Percentiles rank a stretch among this genome's conserved stretches.
phyloP scores from a whole-genome alignment of 2,113 vertebrate genomes.

The Polypterus bichir region DNA sequence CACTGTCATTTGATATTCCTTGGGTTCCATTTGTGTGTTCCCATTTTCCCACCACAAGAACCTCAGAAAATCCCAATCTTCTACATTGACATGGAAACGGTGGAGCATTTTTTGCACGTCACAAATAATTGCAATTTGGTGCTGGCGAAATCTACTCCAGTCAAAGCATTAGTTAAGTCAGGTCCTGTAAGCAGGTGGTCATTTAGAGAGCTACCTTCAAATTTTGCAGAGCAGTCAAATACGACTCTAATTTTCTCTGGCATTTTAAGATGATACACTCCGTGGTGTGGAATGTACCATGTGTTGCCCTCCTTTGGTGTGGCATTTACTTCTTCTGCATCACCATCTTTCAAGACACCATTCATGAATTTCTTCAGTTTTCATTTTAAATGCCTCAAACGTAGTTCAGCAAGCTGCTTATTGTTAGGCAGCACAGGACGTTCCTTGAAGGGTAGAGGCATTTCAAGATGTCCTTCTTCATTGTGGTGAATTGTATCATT shows the following conservation, averaged over 20 bases:
- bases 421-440: background rate
- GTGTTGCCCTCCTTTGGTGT: background rate
- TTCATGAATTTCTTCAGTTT: no score
- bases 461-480: slow-evolving; percentile 15
- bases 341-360: slow-evolving; percentile 6
- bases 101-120: slow-evolving; percentile 9
- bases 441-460: slow-evolving; percentile 7
- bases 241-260: background rate
- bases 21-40: background rate
- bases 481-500: slow-evolving; percentile 10
- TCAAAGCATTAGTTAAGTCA: slow-evolving; percentile 16
- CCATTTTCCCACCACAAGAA: slow-evolving; percentile 10
- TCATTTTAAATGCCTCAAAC: no score
- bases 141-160: slow-evolving; percentile 12
- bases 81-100: slow-evolving; percentile 1
- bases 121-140: slow-evolving; percentile 7
- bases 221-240: slow-evolving; percentile 2
- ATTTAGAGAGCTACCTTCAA: slow-evolving; percentile 11
- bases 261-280: slow-evolving; percentile 3
- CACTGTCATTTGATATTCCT: slow-evolving; percentile 3
- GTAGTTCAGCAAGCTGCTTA: background rate
- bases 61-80: no score
- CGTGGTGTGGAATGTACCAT: slow-evolving; percentile 10
- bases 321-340: slow-evolving; percentile 4
- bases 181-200: slow-evolving; percentile 16